Conservation (phyloP, 1,140 invertebrate genomes). For the Drosophila seguyi region DNA sequence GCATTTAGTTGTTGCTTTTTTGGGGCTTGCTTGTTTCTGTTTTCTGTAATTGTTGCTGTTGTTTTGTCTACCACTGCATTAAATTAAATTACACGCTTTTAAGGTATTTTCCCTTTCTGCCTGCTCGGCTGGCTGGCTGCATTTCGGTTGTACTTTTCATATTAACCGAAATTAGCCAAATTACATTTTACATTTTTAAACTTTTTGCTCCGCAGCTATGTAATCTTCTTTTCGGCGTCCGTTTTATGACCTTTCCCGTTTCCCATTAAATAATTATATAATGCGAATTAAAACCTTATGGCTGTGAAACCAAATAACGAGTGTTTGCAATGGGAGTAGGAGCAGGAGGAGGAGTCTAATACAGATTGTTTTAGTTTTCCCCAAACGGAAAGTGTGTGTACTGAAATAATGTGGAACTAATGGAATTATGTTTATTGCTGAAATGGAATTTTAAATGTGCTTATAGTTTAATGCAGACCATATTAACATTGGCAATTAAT, state of each 20-base stretch:
- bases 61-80: constrained; percentile 41
- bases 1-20: constrained; percentile 48
- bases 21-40: constrained; percentile 6
- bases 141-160: constrained; percentile 46
- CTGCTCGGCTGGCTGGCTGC: constrained; percentile 47
- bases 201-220: constrained; percentile 17
- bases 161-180: constrained; percentile 60
- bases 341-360: not conserved
- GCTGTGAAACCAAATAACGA: constrained; percentile 22
- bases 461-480: not conserved
- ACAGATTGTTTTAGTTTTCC: constrained; percentile 21
- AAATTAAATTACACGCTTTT: constrained; percentile 67
- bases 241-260: constrained; percentile 45
- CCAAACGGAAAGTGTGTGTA: not conserved
- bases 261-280: constrained; percentile 43
- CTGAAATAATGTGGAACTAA: constrained; percentile 9
- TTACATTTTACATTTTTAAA: constrained; percentile 38
- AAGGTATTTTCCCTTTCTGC: constrained; percentile 49
- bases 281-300: constrained; percentile 34
- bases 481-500: not conserved
- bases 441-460: not conserved
- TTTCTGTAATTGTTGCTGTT: constrained; percentile 39
- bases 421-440: constrained; percentile 6
- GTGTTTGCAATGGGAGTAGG: constrained; percentile 14
- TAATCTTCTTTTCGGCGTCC: constrained; percentile 37